These are phyloP conservation scores for Odontamblyopus lacepedii DNA, from an alignment of 2,797 vertebrate genomes.

Conservation along the genomic window DNA sequence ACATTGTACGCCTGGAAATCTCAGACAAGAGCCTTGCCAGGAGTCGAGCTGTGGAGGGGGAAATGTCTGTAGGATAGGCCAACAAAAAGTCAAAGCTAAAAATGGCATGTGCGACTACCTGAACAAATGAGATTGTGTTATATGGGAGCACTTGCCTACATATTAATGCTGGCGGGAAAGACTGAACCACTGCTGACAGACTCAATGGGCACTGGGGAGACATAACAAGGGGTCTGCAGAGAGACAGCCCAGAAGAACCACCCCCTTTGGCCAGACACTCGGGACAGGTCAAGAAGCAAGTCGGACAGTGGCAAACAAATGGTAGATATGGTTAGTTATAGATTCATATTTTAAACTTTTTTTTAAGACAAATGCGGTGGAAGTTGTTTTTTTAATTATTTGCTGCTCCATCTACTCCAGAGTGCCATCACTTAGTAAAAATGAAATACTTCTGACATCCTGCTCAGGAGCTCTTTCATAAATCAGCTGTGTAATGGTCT, in stretches of 20 bases:
- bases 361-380: conserved; percentile 22
- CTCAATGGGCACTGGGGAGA: conserved; percentile 73
- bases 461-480: conserved; percentile 38
- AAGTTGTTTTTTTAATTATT: conserved; percentile 38
- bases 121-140: conserved; percentile 22
- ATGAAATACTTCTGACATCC: conserved; percentile 39
- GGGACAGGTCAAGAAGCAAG: conserved; percentile 49
- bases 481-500: conserved; percentile 37
- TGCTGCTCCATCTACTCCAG: conserved; percentile 29
- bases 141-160: conserved; percentile 11
- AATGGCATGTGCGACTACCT: conserved; percentile 41
- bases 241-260: conserved; percentile 75
- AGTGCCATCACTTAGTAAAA: conserved; percentile 32
- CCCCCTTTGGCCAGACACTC: conserved; percentile 62
- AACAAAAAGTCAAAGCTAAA: conserved; percentile 47
- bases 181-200: conserved; percentile 70
- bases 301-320: conserved; percentile 49
- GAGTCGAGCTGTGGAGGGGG: conserved; percentile 55
- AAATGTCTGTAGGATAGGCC: conserved; percentile 48
- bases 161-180: conserved; percentile 37
- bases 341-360: conserved; percentile 11
- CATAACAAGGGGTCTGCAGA: conserved; percentile 75
- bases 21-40: conserved; percentile 57
- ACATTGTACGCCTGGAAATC: conserved; percentile 57
- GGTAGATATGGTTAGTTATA: conserved; percentile 12